A percentile compares a stretch with the other conserved stretches of the same genome.
These are phyloP conservation scores for Dermochelys coriacea DNA, from an alignment of 2,797 vertebrate species.

Conservation along the genomic window DNA sequence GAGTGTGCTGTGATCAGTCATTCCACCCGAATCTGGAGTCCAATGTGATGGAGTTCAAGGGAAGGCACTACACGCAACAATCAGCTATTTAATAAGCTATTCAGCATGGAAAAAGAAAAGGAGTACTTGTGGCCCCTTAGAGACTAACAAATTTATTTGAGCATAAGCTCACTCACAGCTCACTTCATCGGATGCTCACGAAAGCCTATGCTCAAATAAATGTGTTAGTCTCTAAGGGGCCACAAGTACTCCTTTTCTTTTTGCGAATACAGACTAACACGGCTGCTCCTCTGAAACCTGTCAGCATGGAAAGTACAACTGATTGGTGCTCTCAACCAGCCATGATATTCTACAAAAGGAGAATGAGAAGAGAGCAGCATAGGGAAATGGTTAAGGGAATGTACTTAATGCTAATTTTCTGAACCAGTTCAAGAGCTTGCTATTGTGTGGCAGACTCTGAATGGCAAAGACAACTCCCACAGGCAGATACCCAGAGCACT, in stretches of 20 bases:
- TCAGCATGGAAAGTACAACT: slow-evolving; percentile 57
- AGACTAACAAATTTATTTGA: too few species aligned
- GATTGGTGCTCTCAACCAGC: slow-evolving; percentile 67
- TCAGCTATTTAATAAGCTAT: slow-evolving; percentile 69
- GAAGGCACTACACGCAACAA: slow-evolving; percentile 54
- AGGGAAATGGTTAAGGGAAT: slow-evolving; percentile 60
- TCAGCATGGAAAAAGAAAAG: slow-evolving; percentile 26
- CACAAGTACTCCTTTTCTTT: too few species aligned
- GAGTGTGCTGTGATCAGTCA: slow-evolving; percentile 8
- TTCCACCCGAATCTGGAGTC: slow-evolving; percentile 36
- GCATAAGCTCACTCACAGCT: too few species aligned
- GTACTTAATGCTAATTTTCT: slow-evolving; percentile 39
- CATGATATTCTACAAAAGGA: slow-evolving; percentile 63
- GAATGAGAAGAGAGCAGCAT: slow-evolving; percentile 44
- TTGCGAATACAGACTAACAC: too few species aligned
- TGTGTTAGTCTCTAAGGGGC: too few species aligned
- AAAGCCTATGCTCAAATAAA: too few species aligned
- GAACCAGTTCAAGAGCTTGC: slow-evolving; percentile 38
- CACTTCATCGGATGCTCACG: too few species aligned
- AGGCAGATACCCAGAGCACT: neutral
- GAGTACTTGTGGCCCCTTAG: too few species aligned
- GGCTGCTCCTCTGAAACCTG: too few species aligned
- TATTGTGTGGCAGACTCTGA: neutral
- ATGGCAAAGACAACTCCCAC: neutral
- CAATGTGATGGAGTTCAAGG: slow-evolving; percentile 31